Base-by-base conservation (phyloP, 2,113 vertebrate genomes). In the Ptyas mucosa region DNA sequence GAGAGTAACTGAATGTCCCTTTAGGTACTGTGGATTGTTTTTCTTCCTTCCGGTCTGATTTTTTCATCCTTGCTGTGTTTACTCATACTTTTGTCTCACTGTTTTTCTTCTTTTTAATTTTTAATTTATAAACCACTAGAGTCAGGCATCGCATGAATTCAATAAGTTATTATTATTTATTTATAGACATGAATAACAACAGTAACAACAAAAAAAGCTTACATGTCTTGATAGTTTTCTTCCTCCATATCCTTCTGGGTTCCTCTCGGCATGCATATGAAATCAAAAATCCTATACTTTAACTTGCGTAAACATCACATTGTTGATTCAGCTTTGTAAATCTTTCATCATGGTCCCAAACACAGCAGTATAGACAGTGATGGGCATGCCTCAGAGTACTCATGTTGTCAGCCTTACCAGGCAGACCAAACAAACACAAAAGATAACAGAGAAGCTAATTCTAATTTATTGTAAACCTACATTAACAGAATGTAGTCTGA, bases 261-360 rank as follows among this genome's bases (percentile, higher is more conserved):
- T n/a, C 91, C 94, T 61, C 55, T 23, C 55, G 91, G 87, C 93
- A 94, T 94, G 5, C 52, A 53, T 91, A 20, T 58, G 21, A 75
- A 52, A 52, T 89, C 90, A 91, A 57, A 92, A 57, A n/a, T 0
- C 0, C 1, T 10, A 2, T 0, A 88, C 85, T 93, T 92, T 49
- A 94, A 39, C 91, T 34, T 0, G 1, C 21, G 18, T 14, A 94
- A 61, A 39, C 92, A 89, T 53, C 91, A 43, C 7, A 1, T 49
- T 46, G 61, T 39, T 81, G 93, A 89, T 55, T 23, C 85, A 39
- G 55, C 9, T 92, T 87, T 14, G 46, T 15, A n/a, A 54, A 88
- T 53, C 87, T 54, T 88, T 9, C 87, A 87, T 11, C 46, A 51
- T 24, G 23, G 69, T 39, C 15, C 15, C n/a, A 39, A 75, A 75